These are phyloP conservation scores for Megalonaias nervosa DNA, from an alignment of 1,140 invertebrate species.

Conservation along the genomic window DNA sequence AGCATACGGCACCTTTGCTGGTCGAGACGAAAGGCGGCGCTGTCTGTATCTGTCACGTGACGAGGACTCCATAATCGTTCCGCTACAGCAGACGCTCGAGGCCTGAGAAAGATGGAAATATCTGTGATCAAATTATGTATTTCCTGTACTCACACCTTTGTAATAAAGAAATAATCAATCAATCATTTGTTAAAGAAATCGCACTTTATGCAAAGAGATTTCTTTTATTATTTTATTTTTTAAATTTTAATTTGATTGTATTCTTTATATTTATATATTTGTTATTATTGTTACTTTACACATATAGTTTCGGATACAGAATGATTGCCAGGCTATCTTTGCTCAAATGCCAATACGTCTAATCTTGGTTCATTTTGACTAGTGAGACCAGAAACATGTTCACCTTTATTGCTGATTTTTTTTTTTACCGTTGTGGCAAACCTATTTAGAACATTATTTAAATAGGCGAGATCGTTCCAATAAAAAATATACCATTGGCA, in stretches of 20 bases:
- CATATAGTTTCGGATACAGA: not conserved
- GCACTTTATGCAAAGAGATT: not conserved
- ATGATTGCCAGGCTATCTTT: too few relatives aligned
- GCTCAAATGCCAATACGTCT: too few relatives aligned
- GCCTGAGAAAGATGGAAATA: slow-evolving; percentile 54
- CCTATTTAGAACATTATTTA: too few relatives aligned
- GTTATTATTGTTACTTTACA: not conserved
- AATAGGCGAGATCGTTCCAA: too few relatives aligned
- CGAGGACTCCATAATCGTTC: slow-evolving; percentile 85
- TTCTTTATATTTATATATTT: not conserved
- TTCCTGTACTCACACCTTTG: too few relatives aligned
- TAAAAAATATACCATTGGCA: too few relatives aligned
- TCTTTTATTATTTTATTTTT: not conserved
- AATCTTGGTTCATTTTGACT: too few relatives aligned
- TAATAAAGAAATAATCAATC: not conserved
- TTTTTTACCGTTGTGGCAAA: too few relatives aligned
- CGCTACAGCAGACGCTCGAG: slow-evolving; percentile 84
- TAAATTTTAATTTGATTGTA: too few relatives aligned
- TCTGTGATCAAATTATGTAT: not conserved
- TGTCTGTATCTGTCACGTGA: slow-evolving; percentile 66
- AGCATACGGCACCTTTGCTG: slow-evolving; percentile 90
- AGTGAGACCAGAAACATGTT: too few relatives aligned
- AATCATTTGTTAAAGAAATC: not conserved
- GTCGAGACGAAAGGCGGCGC: slow-evolving; percentile 79
- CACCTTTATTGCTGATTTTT: too few relatives aligned